Conservation (phyloP, 2,888 invertebrate genomes). For the Cremastinae sp. region DNA sequence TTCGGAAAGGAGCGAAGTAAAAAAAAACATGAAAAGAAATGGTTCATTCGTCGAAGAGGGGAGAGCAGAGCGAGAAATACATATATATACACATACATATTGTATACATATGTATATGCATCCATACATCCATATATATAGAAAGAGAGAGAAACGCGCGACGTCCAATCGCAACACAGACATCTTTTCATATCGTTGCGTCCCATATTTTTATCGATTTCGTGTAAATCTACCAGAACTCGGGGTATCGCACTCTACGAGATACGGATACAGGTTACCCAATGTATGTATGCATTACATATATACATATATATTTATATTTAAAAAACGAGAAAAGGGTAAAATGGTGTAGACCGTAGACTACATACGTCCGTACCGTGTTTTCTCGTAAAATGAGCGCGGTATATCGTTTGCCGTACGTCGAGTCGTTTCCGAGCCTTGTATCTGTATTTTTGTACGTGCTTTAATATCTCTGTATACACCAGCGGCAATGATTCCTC, state of each 20-base stretch:
- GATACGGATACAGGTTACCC: slow-evolving; percentile 35
- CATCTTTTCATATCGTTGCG: slow-evolving; percentile 54
- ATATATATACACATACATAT: no score
- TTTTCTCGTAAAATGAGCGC: slow-evolving; percentile 60
- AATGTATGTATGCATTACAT: slow-evolving; percentile 31
- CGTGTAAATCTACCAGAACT: slow-evolving; percentile 73
- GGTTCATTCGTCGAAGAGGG: slow-evolving; percentile 9
- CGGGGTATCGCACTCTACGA: slow-evolving; percentile 34
- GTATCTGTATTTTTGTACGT: slow-evolving; percentile 2
- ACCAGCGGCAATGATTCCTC: slow-evolving; percentile 34
- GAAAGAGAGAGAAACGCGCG: slow-evolving; percentile 12
- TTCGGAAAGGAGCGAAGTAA: slow-evolving; percentile 5
- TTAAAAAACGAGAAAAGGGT: slow-evolving; percentile 1
- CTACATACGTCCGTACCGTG: slow-evolving; percentile 39
- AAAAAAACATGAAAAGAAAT: slow-evolving; percentile 16
- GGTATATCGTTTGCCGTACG: slow-evolving; percentile 30
- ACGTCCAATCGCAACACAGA: slow-evolving; percentile 41
- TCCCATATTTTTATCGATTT: slow-evolving; percentile 78
- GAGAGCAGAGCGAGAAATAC: slow-evolving; percentile 10
- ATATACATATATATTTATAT: slow-evolving; percentile 6
- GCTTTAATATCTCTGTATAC: slow-evolving; percentile 17
- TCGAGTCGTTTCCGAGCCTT: slow-evolving; percentile 9
- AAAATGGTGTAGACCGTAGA: slow-evolving; percentile 45
- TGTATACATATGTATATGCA: no score
- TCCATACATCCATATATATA: slow-evolving; percentile 6